Percentiles rank a stretch among this genome's conserved stretches.
phyloP scores from a whole-genome alignment of 2,113 vertebrate species.

The Tetrax tetrax region DNA sequence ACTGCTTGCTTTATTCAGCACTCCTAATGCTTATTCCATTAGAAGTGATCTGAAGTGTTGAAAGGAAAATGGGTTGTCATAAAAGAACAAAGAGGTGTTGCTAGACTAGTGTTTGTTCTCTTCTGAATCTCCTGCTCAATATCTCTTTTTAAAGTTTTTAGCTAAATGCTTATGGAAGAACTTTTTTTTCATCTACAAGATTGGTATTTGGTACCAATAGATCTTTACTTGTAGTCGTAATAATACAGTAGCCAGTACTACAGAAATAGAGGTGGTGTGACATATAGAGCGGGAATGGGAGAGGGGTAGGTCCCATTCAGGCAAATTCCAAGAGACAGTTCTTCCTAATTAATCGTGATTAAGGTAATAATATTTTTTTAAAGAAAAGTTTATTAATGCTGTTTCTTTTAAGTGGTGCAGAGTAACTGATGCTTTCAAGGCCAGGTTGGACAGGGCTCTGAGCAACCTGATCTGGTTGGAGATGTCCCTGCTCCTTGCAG shows the following conservation, averaged over 20 bases:
- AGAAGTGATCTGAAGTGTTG: neutral
- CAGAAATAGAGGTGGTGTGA: neutral
- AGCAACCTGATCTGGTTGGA: too few relatives aligned
- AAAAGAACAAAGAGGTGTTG: constrained; percentile 12
- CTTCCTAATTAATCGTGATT: neutral
- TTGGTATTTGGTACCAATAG: neutral
- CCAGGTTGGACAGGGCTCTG: too few relatives aligned
- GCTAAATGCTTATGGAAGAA: neutral
- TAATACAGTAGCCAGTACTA: neutral
- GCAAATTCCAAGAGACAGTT: neutral
- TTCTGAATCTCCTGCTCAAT: neutral
- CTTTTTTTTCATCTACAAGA: neutral
- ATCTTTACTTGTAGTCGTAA: neutral
- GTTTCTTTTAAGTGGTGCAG: neutral
- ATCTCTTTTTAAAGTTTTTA: neutral
- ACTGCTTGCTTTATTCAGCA: neutral
- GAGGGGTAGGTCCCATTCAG: neutral
- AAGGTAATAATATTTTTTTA: neutral
- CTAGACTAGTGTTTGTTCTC: neutral
- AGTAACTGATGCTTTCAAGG: neutral
- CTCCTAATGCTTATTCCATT: neutral
- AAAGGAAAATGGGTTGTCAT: neutral
- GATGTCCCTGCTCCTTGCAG: too few relatives aligned
- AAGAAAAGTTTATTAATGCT: neutral
- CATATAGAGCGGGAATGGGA: neutral